A percentile compares a stretch with the other conserved stretches of the same genome.
phyloP scores from a whole-genome alignment of 1,140 invertebrate genomes.

The Lucilia cuprina region DNA sequence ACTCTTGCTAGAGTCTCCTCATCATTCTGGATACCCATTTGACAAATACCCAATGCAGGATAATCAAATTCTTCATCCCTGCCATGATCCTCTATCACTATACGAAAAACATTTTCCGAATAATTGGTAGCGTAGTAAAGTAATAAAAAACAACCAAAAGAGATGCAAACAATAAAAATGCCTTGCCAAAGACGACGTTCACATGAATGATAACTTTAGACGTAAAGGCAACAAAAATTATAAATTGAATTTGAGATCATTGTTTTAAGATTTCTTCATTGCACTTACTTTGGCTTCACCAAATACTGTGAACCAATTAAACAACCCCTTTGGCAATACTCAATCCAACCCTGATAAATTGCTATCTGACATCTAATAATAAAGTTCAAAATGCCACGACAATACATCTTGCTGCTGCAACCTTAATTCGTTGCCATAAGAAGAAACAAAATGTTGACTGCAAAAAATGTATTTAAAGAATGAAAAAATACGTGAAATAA shows the following conservation, averaged over 20 bases:
- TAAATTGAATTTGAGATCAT: neutral
- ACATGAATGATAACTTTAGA: neutral
- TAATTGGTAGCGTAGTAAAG: neutral
- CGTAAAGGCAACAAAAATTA: neutral
- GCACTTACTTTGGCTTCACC: conserved; percentile 7
- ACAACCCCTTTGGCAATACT: neutral
- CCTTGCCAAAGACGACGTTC: neutral
- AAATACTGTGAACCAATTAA: conserved; percentile 10
- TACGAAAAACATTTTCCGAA: neutral
- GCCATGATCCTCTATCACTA: neutral
- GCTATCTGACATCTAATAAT: neutral
- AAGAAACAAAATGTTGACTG: neutral
- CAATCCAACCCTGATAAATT: neutral
- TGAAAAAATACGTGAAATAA: neutral
- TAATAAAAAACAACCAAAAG: neutral
- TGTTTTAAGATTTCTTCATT: neutral
- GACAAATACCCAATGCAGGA: conserved; percentile 4
- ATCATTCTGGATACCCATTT: neutral
- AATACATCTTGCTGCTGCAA: neutral
- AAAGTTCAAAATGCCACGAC: neutral
- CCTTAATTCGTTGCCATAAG: neutral
- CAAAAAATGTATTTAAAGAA: neutral
- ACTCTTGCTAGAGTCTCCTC: neutral
- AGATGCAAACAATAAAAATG: neutral
- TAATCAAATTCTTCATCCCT: neutral